phyloP scores from a whole-genome alignment of 2,888 invertebrate species.

The Cerastis leucographa region DNA sequence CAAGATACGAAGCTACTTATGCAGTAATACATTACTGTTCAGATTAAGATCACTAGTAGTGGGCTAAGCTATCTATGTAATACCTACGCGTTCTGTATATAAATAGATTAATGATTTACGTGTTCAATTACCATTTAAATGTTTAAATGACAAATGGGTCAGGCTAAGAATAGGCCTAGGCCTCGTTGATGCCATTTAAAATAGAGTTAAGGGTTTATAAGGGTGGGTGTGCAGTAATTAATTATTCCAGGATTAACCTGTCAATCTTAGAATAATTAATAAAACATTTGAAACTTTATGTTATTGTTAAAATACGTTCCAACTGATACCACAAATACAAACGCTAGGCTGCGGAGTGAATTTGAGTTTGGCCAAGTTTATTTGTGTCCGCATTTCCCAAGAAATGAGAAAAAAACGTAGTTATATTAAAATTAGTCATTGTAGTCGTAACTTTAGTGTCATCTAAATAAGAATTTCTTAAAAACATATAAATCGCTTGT shows the following conservation, averaged over 20 bases:
- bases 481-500: too few relatives aligned
- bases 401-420: background rate
- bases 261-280: background rate
- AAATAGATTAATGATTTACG: slow-evolving; percentile 46
- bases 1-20: slow-evolving; percentile 33
- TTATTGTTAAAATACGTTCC: background rate
- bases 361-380: background rate
- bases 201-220: background rate
- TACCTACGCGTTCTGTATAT: slow-evolving; percentile 36
- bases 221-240: background rate
- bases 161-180: background rate
- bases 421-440: background rate
- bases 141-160: slow-evolving; percentile 12
- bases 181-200: slow-evolving; percentile 8
- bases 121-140: slow-evolving; percentile 35
- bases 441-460: too few relatives aligned
- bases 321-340: background rate
- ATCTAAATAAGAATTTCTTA: background rate
- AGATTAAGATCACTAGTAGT: slow-evolving; percentile 42
- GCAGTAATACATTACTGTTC: slow-evolving; percentile 47
- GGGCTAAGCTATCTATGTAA: slow-evolving; percentile 50
- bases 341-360: background rate
- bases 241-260: background rate
- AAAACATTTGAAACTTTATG: background rate
- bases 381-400: background rate